Conservation (phyloP, 2,113 vertebrate genomes). For the Poecile atricapillus region DNA sequence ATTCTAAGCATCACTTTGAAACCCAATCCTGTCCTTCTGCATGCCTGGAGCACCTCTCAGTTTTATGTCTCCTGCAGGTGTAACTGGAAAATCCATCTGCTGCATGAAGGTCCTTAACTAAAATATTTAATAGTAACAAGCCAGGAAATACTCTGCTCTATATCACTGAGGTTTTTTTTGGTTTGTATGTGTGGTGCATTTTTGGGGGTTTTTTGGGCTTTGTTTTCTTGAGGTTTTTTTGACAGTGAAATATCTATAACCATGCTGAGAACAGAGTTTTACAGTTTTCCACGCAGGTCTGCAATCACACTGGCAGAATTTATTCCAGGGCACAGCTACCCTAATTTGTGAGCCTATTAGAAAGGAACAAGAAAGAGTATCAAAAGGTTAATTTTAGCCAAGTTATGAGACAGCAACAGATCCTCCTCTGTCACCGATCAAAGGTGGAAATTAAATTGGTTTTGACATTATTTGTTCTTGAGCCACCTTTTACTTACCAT, state of each 20-base stretch:
- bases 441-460: not conserved
- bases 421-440: not conserved
- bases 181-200: fast-evolving
- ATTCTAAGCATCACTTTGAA: not conserved
- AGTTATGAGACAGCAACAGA: not conserved
- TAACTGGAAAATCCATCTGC: not conserved
- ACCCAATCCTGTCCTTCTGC: not conserved
- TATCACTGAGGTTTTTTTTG: fast-evolving
- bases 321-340: not conserved
- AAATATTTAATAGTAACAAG: not conserved
- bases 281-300: not conserved
- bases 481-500: not conserved
- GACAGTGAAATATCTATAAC: not conserved
- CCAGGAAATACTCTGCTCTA: not conserved
- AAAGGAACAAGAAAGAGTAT: not conserved
- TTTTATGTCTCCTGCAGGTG: not conserved
- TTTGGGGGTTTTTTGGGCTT: fast-evolving
- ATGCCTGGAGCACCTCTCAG: not conserved
- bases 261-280: not conserved
- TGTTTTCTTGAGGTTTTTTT: not conserved
- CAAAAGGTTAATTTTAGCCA: not conserved
- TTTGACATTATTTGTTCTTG: conserved; percentile 6
- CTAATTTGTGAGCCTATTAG: not conserved
- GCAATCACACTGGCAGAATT: not conserved
- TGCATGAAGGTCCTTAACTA: not conserved